Percentiles rank a stretch among this genome's conserved stretches.
phyloP scores from a whole-genome alignment of 2,888 invertebrate genomes.

The Phasia obesa region DNA sequence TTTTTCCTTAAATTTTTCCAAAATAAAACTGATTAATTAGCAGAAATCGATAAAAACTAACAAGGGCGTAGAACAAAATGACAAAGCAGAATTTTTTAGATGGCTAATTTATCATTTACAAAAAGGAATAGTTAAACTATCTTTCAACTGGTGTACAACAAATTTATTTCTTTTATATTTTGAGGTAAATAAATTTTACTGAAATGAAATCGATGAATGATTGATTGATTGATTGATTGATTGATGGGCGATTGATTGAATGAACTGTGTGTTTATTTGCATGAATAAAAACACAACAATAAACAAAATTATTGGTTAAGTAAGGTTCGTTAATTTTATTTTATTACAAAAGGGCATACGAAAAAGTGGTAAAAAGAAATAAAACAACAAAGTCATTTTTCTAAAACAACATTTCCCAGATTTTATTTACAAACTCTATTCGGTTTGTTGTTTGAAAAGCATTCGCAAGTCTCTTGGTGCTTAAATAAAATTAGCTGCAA shows the following conservation, averaged over 20 bases:
- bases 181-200: too few species aligned
- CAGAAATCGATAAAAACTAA: neutral
- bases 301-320: slow-evolving; percentile 9
- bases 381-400: slow-evolving; percentile 13
- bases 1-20: too few species aligned
- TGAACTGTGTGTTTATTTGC: neutral
- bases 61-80: neutral
- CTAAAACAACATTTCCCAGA: too few species aligned
- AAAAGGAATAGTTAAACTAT: slow-evolving; percentile 40
- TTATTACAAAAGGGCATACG: neutral
- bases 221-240: too few species aligned
- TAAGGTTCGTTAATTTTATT: slow-evolving; percentile 16
- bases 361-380: neutral
- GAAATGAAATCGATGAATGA: slow-evolving; percentile 7
- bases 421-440: too few species aligned
- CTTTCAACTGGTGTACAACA: neutral
- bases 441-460: too few species aligned
- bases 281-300: neutral
- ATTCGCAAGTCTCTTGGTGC: too few species aligned
- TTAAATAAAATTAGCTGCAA: too few species aligned
- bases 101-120: slow-evolving; percentile 54
- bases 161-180: too few species aligned
- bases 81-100: neutral
- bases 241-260: neutral
- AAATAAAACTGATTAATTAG: too few species aligned